A percentile compares a stretch with the other conserved stretches of the same genome.
phyloP scores from a whole-genome alignment of 2,113 vertebrate species.

The Amphiprion percula region DNA sequence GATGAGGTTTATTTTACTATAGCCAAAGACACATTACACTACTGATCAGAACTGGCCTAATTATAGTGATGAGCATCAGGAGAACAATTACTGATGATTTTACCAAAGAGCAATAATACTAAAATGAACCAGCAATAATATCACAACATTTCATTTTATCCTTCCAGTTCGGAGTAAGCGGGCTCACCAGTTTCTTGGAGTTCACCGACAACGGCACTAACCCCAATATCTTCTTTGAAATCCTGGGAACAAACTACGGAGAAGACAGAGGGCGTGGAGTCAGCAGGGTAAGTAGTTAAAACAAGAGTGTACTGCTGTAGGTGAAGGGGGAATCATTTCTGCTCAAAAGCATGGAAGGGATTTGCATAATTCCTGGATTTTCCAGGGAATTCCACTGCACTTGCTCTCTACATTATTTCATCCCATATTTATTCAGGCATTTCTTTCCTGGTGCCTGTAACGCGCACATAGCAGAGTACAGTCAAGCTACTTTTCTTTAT shows the following conservation, averaged over 20 bases:
- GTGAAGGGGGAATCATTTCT: conserved; percentile 33
- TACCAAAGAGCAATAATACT: neutral
- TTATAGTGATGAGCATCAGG: neutral
- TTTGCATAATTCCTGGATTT: conserved; percentile 63
- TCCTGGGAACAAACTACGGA: conserved; percentile 97
- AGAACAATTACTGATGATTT: neutral
- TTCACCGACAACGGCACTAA: conserved; percentile 96
- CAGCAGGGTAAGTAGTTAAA: conserved; percentile 89
- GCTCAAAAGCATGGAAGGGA: conserved; percentile 12
- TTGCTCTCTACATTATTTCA: conserved; percentile 46
- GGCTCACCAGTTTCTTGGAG: conserved; percentile 94
- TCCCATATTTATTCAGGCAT: conserved; percentile 51
- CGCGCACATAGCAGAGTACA: conserved; percentile 1
- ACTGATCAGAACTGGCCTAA: neutral
- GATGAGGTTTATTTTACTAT: neutral
- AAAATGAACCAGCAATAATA: neutral
- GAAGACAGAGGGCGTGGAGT: conserved; percentile 96
- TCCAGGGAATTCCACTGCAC: conserved; percentile 43
- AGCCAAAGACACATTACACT: neutral
- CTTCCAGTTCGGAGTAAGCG: conserved; percentile 91
- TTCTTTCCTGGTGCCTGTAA: conserved; percentile 22
- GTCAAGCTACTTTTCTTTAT: conserved; percentile 6
- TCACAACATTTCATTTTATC: neutral
- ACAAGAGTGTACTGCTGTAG: conserved; percentile 11
- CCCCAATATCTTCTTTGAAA: conserved; percentile 98